phyloP scores from a whole-genome alignment of 2,888 invertebrate genomes.

The Drosophila kuntzei region DNA sequence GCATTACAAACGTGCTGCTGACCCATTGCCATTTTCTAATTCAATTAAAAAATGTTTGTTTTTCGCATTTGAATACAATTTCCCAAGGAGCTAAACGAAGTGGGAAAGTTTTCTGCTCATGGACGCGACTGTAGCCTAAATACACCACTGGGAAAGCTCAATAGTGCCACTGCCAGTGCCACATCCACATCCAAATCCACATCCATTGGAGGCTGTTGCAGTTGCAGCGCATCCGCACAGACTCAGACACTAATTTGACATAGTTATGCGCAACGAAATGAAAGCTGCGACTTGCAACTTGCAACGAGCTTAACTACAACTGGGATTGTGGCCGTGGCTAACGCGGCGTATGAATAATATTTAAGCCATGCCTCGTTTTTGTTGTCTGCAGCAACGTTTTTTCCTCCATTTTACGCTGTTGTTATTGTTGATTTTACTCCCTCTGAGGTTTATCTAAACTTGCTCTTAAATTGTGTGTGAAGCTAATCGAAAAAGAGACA shows the following conservation, averaged over 20 bases:
- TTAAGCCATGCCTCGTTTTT: conserved; percentile 48
- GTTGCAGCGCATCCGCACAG: conserved; percentile 48
- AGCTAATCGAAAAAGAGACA: conserved; percentile 9
- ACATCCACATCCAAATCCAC: not conserved
- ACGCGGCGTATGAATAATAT: conserved; percentile 77
- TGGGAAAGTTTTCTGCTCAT: conserved; percentile 62
- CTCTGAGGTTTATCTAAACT: conserved; percentile 27
- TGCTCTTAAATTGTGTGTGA: conserved; percentile 17
- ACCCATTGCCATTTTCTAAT: conserved; percentile 82
- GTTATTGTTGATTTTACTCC: not conserved
- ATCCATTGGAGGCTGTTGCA: conserved; percentile 31
- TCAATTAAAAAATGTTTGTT: conserved; percentile 75
- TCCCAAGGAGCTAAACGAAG: conserved; percentile 67
- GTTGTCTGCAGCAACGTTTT: conserved; percentile 18
- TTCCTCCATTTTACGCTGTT: not conserved
- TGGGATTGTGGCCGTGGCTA: conserved; percentile 53
- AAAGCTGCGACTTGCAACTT: conserved; percentile 59
- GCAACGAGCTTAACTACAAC: conserved; percentile 33
- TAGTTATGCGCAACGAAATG: conserved; percentile 78
- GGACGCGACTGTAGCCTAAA: conserved; percentile 51
- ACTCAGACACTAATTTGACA: conserved; percentile 77
- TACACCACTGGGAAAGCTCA: conserved; percentile 66
- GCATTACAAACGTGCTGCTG: conserved; percentile 82
- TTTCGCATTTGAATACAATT: conserved; percentile 74
- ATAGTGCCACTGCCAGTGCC: not conserved